These are phyloP conservation scores for Montipora cactus DNA, from an alignment of 64 coral and sea anemone genomes.

Conservation along the genomic window DNA sequence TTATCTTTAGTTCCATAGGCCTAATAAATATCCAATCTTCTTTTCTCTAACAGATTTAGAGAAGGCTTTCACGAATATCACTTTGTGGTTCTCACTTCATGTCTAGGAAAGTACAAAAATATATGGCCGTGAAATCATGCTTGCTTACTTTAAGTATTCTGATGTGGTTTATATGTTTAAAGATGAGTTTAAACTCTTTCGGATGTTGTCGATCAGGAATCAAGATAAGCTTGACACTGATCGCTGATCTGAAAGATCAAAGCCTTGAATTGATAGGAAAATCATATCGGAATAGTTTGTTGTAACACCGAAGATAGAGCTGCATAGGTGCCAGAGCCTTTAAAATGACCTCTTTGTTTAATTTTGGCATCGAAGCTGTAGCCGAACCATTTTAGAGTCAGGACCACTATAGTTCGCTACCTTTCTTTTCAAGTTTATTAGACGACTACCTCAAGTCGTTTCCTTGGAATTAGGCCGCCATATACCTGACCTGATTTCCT, in stretches of 20 bases:
- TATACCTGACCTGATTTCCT: no score
- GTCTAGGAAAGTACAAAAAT: neutral
- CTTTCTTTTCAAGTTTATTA: no score
- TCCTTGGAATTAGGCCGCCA: neutral
- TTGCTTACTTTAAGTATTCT: neutral
- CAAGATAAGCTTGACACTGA: conserved; percentile 18
- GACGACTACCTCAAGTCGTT: neutral
- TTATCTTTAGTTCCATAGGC: neutral
- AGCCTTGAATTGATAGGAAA: neutral
- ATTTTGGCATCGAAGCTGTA: no score
- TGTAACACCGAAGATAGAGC: neutral
- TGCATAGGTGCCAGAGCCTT: neutral
- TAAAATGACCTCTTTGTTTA: no score
- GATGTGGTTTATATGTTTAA: conserved; percentile 23
- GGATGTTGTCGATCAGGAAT: conserved; percentile 19
- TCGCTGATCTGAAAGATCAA: conserved; percentile 5
- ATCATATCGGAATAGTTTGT: neutral
- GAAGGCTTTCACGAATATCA: neutral
- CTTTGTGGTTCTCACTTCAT: neutral
- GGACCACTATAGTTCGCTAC: no score
- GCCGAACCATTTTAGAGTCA: no score
- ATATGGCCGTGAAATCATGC: neutral
- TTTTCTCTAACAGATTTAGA: neutral
- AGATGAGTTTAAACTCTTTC: conserved; percentile 52
- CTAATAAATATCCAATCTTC: neutral